Evolutionary conservation across 2,113 vertebrate genomes (phyloP).

Genomic region (Gracilinanus agilis): DNA sequence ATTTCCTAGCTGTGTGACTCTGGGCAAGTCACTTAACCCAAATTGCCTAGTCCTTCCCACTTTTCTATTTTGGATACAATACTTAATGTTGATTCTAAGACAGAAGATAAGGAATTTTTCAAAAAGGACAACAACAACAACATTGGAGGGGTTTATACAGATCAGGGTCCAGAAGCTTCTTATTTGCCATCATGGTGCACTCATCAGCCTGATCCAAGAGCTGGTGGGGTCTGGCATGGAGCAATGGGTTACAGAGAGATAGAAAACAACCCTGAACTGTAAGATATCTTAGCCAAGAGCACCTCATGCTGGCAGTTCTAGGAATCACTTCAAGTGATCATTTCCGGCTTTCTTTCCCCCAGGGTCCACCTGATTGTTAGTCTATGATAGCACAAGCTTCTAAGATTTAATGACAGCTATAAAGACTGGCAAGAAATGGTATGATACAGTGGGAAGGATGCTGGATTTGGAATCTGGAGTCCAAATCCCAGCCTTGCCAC

Average conservation of each 20-base stretch:
- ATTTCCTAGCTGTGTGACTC: too few relatives aligned
- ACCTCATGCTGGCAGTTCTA: conserved; percentile 81
- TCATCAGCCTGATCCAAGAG: neutral
- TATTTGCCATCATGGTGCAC: neutral
- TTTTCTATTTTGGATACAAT: too few relatives aligned
- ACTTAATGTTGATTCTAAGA: too few relatives aligned
- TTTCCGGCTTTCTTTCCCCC: neutral
- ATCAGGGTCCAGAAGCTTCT: neutral
- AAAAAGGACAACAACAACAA: too few relatives aligned
- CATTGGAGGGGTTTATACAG: too few relatives aligned
- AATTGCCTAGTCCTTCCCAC: too few relatives aligned
- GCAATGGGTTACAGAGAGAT: neutral
- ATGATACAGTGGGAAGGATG: neutral
- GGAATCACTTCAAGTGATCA: conserved; percentile 66
- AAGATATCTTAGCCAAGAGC: conserved; percentile 80
- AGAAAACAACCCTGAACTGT: neutral
- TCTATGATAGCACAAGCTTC: neutral
- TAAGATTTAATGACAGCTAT: neutral
- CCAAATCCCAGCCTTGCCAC: neutral
- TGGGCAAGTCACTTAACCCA: too few relatives aligned
- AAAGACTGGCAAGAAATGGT: neutral
- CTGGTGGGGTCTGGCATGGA: neutral
- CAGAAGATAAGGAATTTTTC: neutral
- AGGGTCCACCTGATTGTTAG: neutral
- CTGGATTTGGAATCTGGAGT: neutral